phyloP scores from a whole-genome alignment of 2,113 vertebrate species.

The Pelecanoides urinatrix region DNA sequence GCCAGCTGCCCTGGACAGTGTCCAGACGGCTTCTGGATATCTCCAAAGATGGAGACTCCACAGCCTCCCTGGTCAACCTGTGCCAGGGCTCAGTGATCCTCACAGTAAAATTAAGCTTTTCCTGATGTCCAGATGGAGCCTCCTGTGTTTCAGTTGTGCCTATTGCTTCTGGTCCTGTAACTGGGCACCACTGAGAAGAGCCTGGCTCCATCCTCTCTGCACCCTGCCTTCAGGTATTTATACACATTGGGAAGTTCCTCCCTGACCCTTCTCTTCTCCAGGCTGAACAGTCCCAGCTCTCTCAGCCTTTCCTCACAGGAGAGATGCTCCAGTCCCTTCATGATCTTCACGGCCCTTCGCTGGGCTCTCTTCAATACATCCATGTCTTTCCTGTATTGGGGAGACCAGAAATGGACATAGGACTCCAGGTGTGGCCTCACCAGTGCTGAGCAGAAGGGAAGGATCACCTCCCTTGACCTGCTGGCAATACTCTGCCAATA shows the following conservation, averaged over 20 bases:
- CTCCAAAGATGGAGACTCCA: neutral
- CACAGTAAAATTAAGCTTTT: neutral
- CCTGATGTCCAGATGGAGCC: neutral
- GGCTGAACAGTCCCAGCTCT: too few relatives aligned
- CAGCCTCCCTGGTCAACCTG: neutral
- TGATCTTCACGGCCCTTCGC: too few relatives aligned
- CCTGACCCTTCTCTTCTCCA: too few relatives aligned
- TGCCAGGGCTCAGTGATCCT: neutral
- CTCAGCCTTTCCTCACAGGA: too few relatives aligned
- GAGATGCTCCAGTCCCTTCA: too few relatives aligned
- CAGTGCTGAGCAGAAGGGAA: neutral
- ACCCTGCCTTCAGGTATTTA: too few relatives aligned
- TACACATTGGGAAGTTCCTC: too few relatives aligned
- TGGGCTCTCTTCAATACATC: neutral
- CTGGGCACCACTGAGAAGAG: neutral
- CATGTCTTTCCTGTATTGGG: neutral
- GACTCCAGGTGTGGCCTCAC: neutral
- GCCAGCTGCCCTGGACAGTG: neutral
- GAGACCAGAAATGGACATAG: neutral
- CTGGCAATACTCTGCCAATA: neutral
- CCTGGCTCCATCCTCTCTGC: neutral
- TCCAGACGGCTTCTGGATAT: neutral
- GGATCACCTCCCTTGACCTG: neutral
- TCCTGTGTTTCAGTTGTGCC: neutral
- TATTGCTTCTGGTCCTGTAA: neutral